Evolutionary conservation across 2,888 invertebrate species (phyloP).

Genomic region (Mimas tiliae): DNA sequence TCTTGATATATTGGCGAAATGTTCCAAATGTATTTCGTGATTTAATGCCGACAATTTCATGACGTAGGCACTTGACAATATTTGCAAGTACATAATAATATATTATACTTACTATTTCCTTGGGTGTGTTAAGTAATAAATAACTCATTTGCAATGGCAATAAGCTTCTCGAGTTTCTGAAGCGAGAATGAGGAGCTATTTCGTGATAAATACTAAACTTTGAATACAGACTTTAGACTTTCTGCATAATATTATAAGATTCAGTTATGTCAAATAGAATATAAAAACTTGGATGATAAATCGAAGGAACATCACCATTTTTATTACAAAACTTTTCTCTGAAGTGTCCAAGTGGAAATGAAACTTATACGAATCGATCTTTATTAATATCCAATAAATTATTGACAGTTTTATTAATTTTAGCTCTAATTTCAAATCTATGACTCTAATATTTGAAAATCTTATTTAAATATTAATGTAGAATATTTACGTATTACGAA

Average conservation of each 20-base stretch:
- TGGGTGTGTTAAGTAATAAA: slow-evolving; percentile 50
- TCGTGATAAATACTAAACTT: neutral
- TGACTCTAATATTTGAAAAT: neutral
- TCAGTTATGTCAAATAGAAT: neutral
- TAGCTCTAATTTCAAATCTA: neutral
- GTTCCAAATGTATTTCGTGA: slow-evolving; percentile 65
- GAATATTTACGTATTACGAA: no score
- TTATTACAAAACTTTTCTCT: neutral
- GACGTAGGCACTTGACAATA: slow-evolving; percentile 59
- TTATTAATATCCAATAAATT: slow-evolving; percentile 31
- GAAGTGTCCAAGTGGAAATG: neutral
- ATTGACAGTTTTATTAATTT: slow-evolving; percentile 30
- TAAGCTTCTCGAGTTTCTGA: neutral
- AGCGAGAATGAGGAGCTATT: neutral
- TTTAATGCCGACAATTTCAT: slow-evolving; percentile 72
- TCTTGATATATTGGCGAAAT: slow-evolving; percentile 33
- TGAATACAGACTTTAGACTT: neutral
- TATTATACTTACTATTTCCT: slow-evolving; percentile 54
- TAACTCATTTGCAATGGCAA: slow-evolving; percentile 55
- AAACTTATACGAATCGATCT: neutral
- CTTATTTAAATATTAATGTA: no score
- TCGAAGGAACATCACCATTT: neutral
- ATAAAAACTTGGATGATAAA: neutral
- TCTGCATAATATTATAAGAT: neutral
- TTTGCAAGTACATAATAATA: slow-evolving; percentile 64